Conservation (phyloP, 1,140 invertebrate genomes). For the Saccostrea echinata region DNA sequence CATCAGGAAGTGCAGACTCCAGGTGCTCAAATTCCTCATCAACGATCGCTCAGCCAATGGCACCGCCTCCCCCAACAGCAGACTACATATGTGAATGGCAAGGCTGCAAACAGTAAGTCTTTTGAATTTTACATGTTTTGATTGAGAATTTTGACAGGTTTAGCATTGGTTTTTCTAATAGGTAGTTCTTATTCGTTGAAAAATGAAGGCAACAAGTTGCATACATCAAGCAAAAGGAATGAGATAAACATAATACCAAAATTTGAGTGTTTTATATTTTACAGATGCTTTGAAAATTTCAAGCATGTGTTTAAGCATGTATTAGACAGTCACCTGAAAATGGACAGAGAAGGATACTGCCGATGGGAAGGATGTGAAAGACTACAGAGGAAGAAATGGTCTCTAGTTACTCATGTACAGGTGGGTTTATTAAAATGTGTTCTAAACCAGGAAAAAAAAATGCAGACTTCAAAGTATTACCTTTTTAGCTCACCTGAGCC, state of each 20-base stretch:
- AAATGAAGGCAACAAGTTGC: too few species aligned
- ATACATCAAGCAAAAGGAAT: too few species aligned
- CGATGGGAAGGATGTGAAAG: slow-evolving; percentile 79
- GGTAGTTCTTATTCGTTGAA: too few species aligned
- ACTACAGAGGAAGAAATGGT: slow-evolving; percentile 76
- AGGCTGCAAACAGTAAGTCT: slow-evolving; percentile 75
- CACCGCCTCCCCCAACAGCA: slow-evolving; percentile 51
- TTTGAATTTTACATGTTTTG: slow-evolving; percentile 41
- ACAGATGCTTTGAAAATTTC: slow-evolving; percentile 75
- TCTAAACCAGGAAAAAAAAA: too few species aligned
- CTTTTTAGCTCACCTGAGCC: too few species aligned
- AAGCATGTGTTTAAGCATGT: slow-evolving; percentile 75
- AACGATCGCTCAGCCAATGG: slow-evolving; percentile 41
- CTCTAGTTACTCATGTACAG: slow-evolving; percentile 78
- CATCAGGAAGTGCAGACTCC: slow-evolving; percentile 64
- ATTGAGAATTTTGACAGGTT: too few species aligned
- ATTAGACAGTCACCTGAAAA: slow-evolving; percentile 69
- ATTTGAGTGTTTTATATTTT: slow-evolving; percentile 55
- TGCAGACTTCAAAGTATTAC: too few species aligned
- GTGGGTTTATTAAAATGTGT: slow-evolving; percentile 62
- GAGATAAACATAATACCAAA: too few species aligned
- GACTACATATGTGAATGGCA: slow-evolving; percentile 79
- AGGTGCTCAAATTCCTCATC: slow-evolving; percentile 61
- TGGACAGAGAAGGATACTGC: slow-evolving; percentile 72
- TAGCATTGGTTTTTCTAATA: too few species aligned